phyloP scores from a whole-genome alignment of 2,797 vertebrate genomes.

The Heterohyrax brucei region DNA sequence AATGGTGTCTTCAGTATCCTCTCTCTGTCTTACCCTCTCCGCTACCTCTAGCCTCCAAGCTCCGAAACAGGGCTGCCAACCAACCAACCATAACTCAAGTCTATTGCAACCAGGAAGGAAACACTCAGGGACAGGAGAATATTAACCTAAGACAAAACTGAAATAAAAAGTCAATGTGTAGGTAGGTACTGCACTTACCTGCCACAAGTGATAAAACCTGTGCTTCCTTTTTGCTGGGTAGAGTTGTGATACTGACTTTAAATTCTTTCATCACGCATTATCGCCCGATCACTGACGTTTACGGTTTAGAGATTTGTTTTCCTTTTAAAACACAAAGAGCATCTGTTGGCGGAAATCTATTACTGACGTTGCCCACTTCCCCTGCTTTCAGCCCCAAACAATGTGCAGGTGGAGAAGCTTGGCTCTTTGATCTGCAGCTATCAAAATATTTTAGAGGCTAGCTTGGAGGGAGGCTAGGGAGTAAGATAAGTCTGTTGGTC shows the following conservation, averaged over 20 bases:
- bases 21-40: background rate
- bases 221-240: background rate
- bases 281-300: conserved; percentile 33
- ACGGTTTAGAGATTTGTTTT: conserved; percentile 30
- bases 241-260: conserved; percentile 39
- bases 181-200: conserved; percentile 20
- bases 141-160: conserved; percentile 42
- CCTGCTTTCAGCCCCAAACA: conserved; percentile 36
- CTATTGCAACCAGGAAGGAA: background rate
- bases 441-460: conserved; percentile 26
- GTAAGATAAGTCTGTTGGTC: background rate
- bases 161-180: conserved; percentile 34
- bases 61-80: background rate
- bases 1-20: background rate
- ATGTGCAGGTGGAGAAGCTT: background rate
- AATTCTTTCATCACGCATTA: conserved; percentile 47
- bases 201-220: conserved; percentile 39
- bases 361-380: conserved; percentile 9
- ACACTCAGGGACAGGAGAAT: conserved; percentile 28
- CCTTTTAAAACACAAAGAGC: conserved; percentile 69
- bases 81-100: conserved; percentile 14
- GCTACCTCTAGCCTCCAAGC: background rate
- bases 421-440: conserved; percentile 18
- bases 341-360: conserved; percentile 45
- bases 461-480: background rate